Conservation (phyloP, 2,888 invertebrate species). For the Drosophila crucigera region DNA sequence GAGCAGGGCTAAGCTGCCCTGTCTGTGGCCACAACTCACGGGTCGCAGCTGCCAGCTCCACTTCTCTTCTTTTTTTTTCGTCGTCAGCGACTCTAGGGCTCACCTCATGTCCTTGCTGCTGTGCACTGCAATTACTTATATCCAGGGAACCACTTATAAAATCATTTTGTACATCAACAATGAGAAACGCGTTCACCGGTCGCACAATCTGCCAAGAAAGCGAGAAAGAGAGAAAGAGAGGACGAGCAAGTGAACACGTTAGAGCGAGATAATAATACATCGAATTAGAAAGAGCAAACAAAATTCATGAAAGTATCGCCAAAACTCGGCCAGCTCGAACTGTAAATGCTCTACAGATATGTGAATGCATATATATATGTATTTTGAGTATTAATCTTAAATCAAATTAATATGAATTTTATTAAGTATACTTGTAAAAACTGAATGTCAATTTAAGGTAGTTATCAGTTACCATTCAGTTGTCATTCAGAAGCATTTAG, state of each 20-base stretch:
- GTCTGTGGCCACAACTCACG: slow-evolving; percentile 65
- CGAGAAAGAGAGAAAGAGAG: slow-evolving; percentile 31
- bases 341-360: not conserved
- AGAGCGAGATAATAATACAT: slow-evolving; percentile 35
- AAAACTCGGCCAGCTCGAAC: not conserved
- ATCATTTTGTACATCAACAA: slow-evolving; percentile 99
- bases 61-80: slow-evolving; percentile 7
- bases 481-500: not conserved
- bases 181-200: slow-evolving; percentile 94
- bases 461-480: not conserved
- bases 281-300: slow-evolving; percentile 33
- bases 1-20: slow-evolving; percentile 58
- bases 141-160: slow-evolving; percentile 97
- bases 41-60: slow-evolving; percentile 52
- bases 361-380: too few species aligned
- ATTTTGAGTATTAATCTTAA: not conserved
- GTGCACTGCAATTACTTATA: slow-evolving; percentile 96
- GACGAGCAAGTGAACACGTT: slow-evolving; percentile 55
- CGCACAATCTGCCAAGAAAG: slow-evolving; percentile 89
- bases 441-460: not conserved
- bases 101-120: slow-evolving; percentile 94
- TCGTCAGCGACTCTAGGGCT: slow-evolving; percentile 56
- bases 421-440: not conserved
- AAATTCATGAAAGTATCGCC: slow-evolving; percentile 7
- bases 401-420: not conserved